These are phyloP conservation scores for Imbricaverruca yamaguchii DNA, from an alignment of 2,888 invertebrate genomes.

Conservation along the genomic window DNA sequence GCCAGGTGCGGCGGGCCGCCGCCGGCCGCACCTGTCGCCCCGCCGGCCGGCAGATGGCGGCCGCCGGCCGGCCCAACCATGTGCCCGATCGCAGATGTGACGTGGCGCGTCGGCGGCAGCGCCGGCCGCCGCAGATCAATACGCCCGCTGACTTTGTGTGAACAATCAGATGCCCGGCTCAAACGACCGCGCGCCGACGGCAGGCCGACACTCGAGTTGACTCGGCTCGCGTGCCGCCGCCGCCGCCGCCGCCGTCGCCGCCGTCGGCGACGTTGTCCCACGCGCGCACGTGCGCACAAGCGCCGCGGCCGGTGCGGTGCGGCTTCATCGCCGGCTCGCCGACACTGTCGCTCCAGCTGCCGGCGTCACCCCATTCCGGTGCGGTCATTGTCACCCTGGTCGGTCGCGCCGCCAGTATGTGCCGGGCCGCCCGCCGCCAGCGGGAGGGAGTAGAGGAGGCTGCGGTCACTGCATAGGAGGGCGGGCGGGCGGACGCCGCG, in stretches of 20 bases:
- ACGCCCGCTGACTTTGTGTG: conserved; percentile 12
- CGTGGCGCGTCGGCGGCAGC: background rate
- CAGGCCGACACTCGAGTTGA: too few species aligned
- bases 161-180: conserved; percentile 15
- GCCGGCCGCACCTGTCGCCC: conserved; percentile 7
- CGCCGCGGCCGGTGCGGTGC: background rate
- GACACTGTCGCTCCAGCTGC: background rate
- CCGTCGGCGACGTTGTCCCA: too few species aligned
- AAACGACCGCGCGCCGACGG: background rate
- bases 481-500: too few species aligned
- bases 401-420: too few species aligned
- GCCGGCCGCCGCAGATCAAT: conserved; percentile 15
- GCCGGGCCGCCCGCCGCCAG: too few species aligned
- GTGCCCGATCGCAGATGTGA: background rate
- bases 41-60: conserved; percentile 5
- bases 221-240: background rate
- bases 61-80: background rate
- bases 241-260: background rate
- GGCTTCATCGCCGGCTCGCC: background rate
- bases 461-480: too few species aligned
- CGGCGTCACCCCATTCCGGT: background rate
- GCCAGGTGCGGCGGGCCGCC: background rate
- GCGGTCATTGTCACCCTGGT: too few species aligned
- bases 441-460: too few species aligned
- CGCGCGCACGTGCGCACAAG: too few species aligned